Evolutionary conservation across 2,113 vertebrate genomes (phyloP).

Genomic region (Hyaena hyaena): DNA sequence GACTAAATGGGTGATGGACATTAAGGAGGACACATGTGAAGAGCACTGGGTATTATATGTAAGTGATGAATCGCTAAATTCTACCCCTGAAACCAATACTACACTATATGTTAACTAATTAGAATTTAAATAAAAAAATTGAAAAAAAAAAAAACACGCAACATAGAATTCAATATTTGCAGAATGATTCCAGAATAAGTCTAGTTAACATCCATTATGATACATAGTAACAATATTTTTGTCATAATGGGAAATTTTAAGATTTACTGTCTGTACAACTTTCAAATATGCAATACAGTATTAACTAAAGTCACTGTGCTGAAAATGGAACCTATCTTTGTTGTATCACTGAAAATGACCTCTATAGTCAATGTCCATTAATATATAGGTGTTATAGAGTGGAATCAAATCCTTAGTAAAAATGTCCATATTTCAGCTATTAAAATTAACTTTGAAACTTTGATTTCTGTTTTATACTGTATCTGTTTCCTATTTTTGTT

Average conservation of each 20-base stretch:
- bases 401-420: not conserved
- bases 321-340: not conserved
- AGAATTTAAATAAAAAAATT: too few species aligned
- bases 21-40: too few species aligned
- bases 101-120: too few species aligned
- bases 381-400: not conserved
- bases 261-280: not conserved
- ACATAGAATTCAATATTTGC: not conserved
- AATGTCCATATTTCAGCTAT: not conserved
- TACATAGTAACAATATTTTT: not conserved
- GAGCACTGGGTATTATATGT: too few species aligned
- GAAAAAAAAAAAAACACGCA: too few species aligned
- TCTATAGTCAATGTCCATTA: not conserved
- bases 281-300: not conserved
- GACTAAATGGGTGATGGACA: too few species aligned
- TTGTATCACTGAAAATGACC: not conserved
- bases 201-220: not conserved
- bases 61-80: too few species aligned
- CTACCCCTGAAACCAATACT: too few species aligned
- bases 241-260: not conserved
- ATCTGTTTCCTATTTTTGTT: not conserved
- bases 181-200: not conserved
- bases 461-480: not conserved
- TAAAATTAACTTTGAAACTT: conserved; percentile 41
- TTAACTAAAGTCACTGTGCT: not conserved